Evolutionary conservation across 2,797 vertebrate genomes (phyloP).

Genomic region (Amphiprion clarkii): DNA sequence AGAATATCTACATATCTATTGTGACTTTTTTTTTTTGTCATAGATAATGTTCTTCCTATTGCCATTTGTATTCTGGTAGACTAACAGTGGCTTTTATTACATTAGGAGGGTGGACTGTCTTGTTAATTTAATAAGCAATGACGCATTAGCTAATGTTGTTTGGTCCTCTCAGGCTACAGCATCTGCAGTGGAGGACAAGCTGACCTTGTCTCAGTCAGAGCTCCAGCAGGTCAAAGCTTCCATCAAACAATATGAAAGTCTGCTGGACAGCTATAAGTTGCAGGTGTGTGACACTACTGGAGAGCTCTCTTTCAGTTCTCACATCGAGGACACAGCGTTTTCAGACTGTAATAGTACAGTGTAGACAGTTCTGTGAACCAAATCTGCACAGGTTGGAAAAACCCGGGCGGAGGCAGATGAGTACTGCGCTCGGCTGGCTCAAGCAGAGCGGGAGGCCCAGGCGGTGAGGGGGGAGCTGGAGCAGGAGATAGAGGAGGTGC

Average conservation of each 20-base stretch:
- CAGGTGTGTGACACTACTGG: slow-evolving; percentile 83
- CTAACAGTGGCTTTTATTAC: not conserved
- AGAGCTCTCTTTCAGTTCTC: not conserved
- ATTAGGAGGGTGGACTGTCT: slow-evolving; percentile 7
- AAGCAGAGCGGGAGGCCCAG: slow-evolving; percentile 86
- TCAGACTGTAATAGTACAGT: not conserved
- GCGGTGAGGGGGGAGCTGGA: slow-evolving; percentile 84
- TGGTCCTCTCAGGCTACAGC: slow-evolving; percentile 82
- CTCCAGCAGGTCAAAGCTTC: slow-evolving; percentile 91
- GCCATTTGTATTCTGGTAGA: slow-evolving; percentile 2
- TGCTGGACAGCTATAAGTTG: slow-evolving; percentile 91
- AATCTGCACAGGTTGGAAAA: slow-evolving; percentile 85
- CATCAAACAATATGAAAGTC: slow-evolving; percentile 89
- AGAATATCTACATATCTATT: not conserved
- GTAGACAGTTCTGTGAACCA: not conserved
- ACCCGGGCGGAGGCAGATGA: slow-evolving; percentile 89
- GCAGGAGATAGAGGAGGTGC: slow-evolving; percentile 87
- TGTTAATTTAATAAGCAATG: slow-evolving; percentile 21
- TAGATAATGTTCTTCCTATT: not conserved
- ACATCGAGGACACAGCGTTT: not conserved
- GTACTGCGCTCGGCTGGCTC: slow-evolving; percentile 84
- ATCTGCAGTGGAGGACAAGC: slow-evolving; percentile 88
- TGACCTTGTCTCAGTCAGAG: slow-evolving; percentile 87
- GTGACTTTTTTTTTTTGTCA: not conserved
- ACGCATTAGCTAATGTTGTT: not conserved